Evolutionary conservation across 2,888 invertebrate species (phyloP).

Genomic region (Eubasilissa splendida): DNA sequence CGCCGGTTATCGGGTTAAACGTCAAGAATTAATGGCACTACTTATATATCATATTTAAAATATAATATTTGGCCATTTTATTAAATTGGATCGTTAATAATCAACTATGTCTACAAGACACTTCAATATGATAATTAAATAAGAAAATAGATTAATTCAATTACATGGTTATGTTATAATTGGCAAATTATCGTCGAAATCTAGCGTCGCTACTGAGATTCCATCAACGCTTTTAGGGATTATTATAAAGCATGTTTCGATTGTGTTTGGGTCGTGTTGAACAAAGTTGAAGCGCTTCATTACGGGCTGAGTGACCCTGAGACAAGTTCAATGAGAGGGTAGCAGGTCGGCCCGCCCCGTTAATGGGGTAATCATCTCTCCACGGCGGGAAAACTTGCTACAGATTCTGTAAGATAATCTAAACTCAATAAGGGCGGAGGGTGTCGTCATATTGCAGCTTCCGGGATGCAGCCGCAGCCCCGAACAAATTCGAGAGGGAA

Average conservation of each 20-base stretch:
- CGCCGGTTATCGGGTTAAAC: too few relatives aligned
- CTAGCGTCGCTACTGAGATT: background rate
- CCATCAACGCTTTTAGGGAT: background rate
- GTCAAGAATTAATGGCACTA: too few relatives aligned
- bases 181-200: slow-evolving; percentile 5
- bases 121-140: too few relatives aligned
- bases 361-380: slow-evolving; percentile 55
- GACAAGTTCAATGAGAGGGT: slow-evolving; percentile 11
- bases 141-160: too few relatives aligned
- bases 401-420: slow-evolving; percentile 57
- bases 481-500: too few relatives aligned
- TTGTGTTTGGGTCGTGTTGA: slow-evolving; percentile 13
- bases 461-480: too few relatives aligned
- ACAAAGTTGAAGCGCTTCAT: slow-evolving; percentile 34
- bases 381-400: slow-evolving; percentile 52
- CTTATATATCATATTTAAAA: too few relatives aligned
- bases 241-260: background rate
- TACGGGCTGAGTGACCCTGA: slow-evolving; percentile 26
- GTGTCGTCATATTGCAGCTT: slow-evolving; percentile 43
- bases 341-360: slow-evolving; percentile 38
- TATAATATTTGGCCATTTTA: too few relatives aligned
- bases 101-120: too few relatives aligned
- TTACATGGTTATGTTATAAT: background rate
- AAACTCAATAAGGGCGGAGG: slow-evolving; percentile 55
- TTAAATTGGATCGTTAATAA: too few relatives aligned